phyloP scores from a whole-genome alignment of 2,113 vertebrate species.

The Arenaria interpres region DNA sequence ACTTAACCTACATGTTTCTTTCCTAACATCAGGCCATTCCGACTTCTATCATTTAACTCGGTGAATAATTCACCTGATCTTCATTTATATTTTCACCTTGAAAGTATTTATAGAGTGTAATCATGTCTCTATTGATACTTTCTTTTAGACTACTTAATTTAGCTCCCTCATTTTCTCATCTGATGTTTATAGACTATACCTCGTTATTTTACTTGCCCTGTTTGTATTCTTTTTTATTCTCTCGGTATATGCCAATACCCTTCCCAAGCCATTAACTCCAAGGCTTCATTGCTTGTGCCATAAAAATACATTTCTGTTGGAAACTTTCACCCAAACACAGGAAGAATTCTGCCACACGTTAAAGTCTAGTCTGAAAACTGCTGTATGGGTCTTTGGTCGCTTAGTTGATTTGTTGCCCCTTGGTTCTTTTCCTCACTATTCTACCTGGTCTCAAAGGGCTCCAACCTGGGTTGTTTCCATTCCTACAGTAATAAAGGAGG shows the following conservation, averaged over 20 bases:
- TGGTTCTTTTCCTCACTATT: neutral
- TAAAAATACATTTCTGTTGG: neutral
- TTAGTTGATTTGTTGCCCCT: neutral
- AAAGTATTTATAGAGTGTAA: slow-evolving; percentile 54
- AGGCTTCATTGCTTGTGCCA: neutral
- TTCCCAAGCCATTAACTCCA: neutral
- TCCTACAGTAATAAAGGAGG: neutral
- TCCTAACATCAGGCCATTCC: neutral
- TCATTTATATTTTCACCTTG: slow-evolving; percentile 63
- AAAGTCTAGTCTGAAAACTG: neutral
- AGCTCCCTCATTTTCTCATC: slow-evolving; percentile 27
- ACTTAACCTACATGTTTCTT: neutral
- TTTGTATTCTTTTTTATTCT: neutral
- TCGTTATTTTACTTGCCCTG: neutral
- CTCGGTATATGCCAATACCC: neutral
- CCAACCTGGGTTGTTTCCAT: neutral
- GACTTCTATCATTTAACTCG: neutral
- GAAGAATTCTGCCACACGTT: neutral
- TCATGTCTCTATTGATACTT: slow-evolving; percentile 26
- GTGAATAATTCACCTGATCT: slow-evolving; percentile 54
- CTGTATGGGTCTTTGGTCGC: neutral
- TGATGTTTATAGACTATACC: neutral
- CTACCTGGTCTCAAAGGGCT: neutral
- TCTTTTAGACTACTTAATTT: slow-evolving; percentile 39
- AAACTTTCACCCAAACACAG: neutral